Evolutionary conservation across 2,888 invertebrate species (phyloP), one percentile per base, ranked within the genome.

Genomic region (Drosophila siamana): DNA sequence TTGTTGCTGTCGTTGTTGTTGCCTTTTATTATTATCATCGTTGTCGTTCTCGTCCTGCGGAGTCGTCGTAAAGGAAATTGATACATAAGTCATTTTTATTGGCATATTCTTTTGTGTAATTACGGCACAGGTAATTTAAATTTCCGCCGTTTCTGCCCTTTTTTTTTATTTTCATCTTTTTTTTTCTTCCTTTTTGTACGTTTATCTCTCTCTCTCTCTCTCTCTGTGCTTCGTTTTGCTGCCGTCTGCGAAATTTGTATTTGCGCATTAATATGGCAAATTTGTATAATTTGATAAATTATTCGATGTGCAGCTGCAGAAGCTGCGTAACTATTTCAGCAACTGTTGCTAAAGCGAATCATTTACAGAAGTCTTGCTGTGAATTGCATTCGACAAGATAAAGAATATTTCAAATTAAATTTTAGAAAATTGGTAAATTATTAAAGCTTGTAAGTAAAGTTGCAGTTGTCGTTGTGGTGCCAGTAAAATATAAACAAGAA

Each of bases 71-170:
- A 82, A 86, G 88, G 89, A 88, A 88, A 89, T 88, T 88, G 88
- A 89, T 88, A 89, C 89, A 88, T 88, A 88, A 89, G 89, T 88
- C 88, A 88, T 88, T 88, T 88, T 88, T 88, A 88, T 89, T 88
- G 88, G 87, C 89, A 88, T 89, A 77, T 86, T 83, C 81, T 80
- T 79, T 80, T 86, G 86, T 83, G 88, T 86, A 89, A 88, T 86
- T 89, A 87, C 82, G 74, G 75, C 69, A 67, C 85, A 80, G 86
- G 87, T 85, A 85, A 85, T 85, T 85, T 85, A 80, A 82, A 88
- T 88, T 84, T 84, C 80, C 61, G 60, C n/a, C 46, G 16, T 8
- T 40, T 52, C 65, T 63, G 69, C 69, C 43, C 46, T 56, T 67
- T 51, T 60, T 50, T 56, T 41, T 15, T n/a, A 15, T 52, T 69